Conservation (phyloP, 1,140 invertebrate species). For the Samia ricini region DNA sequence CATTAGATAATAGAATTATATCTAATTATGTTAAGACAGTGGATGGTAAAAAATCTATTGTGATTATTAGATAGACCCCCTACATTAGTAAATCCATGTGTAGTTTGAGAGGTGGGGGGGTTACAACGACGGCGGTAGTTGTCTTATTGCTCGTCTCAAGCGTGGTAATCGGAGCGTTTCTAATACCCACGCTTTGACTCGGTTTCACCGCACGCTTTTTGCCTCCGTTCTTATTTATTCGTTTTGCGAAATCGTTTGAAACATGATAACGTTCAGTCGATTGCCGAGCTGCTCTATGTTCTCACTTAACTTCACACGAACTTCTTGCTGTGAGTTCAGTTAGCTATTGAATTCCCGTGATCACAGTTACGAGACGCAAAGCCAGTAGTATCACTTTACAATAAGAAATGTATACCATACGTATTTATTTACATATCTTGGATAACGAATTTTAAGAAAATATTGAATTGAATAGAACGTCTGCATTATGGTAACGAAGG, state of each 20-base stretch:
- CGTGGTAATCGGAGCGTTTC: conserved; percentile 76
- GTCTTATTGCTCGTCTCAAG: conserved; percentile 21
- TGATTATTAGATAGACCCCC: not conserved
- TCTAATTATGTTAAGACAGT: too few relatives aligned
- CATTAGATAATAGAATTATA: too few relatives aligned
- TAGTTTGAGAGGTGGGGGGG: not conserved
- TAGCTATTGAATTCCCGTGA: conserved; percentile 65
- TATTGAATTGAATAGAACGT: conserved; percentile 17
- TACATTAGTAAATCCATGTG: not conserved
- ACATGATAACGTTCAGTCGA: conserved; percentile 72
- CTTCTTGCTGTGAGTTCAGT: conserved; percentile 50
- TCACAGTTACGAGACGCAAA: conserved; percentile 39
- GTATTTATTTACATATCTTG: not conserved
- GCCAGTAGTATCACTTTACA: conserved; percentile 45
- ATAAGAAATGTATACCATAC: not conserved
- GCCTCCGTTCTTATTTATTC: conserved; percentile 73
- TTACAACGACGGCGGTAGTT: not conserved
- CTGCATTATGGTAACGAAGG: conserved; percentile 50
- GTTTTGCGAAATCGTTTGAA: conserved; percentile 77
- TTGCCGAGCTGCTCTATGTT: conserved; percentile 55
- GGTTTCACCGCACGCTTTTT: conserved; percentile 76
- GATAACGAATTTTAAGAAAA: not conserved
- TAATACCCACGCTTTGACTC: conserved; percentile 75
- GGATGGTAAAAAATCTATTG: too few relatives aligned
- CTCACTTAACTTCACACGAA: conserved; percentile 70